Conservation (phyloP, 2,797 vertebrate species). For the Kryptolebias ocellatus region DNA sequence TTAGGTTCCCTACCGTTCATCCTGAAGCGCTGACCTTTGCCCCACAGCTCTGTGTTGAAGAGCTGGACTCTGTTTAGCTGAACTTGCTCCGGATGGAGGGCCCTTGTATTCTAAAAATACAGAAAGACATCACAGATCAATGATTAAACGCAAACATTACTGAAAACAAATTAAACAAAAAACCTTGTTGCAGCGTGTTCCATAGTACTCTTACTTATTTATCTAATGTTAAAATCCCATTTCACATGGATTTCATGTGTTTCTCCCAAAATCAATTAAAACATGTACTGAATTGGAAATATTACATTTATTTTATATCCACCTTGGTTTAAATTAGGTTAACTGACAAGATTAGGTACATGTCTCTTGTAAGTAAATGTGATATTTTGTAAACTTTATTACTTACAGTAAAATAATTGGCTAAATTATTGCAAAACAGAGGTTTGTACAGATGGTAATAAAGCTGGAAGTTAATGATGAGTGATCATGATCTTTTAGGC, state of each 20-base stretch:
- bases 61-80: conserved; percentile 94
- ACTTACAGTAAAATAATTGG: not conserved
- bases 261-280: too few species aligned
- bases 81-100: conserved; percentile 93
- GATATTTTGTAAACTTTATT: not conserved
- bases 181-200: not conserved
- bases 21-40: conserved; percentile 78
- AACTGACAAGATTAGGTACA: too few species aligned
- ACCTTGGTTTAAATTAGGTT: too few species aligned
- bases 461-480: not conserved
- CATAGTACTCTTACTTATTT: not conserved
- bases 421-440: not conserved
- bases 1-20: conserved; percentile 83
- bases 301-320: too few species aligned
- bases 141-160: not conserved
- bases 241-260: too few species aligned
- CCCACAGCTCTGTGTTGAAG: conserved; percentile 88
- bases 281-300: too few species aligned
- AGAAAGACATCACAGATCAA: conserved; percentile 13
- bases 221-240: too few species aligned
- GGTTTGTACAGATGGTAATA: not conserved
- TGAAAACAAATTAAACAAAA: not conserved
- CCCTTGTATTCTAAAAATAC: conserved; percentile 89
- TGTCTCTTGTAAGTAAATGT: not conserved
- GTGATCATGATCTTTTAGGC: not conserved